Evolutionary conservation across 1,140 invertebrate genomes (phyloP).

Genomic region (Acyrthosiphon pisum): DNA sequence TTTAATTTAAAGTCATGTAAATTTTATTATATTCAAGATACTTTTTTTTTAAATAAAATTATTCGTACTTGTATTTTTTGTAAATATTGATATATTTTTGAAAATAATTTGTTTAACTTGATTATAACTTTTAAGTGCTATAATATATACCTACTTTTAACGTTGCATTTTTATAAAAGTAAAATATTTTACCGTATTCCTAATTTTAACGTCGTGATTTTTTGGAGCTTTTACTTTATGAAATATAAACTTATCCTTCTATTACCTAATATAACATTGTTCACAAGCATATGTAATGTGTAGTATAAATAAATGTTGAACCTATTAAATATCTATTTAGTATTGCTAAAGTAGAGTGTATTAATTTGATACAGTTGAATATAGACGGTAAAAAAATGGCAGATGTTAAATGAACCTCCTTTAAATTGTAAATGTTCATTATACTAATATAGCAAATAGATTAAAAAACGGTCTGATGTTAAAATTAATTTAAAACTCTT

Average conservation of each 20-base stretch:
- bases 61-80: background rate
- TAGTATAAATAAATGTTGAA: background rate
- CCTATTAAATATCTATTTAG: background rate
- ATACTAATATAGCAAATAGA: background rate
- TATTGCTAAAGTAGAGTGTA: background rate
- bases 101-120: background rate
- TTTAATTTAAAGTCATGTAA: background rate
- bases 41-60: background rate
- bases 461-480: background rate
- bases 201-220: background rate
- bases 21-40: background rate
- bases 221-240: background rate
- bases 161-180: background rate
- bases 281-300: background rate
- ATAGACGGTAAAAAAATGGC: too few relatives aligned
- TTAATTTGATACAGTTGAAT: background rate
- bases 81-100: background rate
- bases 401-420: too few relatives aligned
- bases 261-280: too few relatives aligned
- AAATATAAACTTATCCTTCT: background rate
- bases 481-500: background rate
- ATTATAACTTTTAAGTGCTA: background rate
- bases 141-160: background rate
- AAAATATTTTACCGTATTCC: background rate
- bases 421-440: background rate